Evolutionary conservation across 2,113 vertebrate species (phyloP).

Genomic region (Chroicocephalus ridibundus): DNA sequence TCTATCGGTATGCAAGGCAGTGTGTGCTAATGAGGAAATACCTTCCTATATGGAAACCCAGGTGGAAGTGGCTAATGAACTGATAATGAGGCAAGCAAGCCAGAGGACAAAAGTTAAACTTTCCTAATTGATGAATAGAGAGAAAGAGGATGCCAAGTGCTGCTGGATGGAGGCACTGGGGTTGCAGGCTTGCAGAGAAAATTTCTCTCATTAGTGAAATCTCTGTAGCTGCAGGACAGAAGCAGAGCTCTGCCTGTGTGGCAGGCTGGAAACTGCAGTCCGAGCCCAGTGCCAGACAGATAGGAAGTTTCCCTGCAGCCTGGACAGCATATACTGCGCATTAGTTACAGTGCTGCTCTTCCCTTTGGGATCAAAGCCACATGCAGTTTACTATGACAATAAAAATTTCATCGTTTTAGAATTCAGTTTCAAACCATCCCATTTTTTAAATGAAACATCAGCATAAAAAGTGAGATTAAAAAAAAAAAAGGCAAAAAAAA

Average conservation of each 20-base stretch:
- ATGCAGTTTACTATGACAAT: background rate
- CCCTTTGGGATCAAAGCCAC: slow-evolving; percentile 2
- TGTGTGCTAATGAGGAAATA: slow-evolving; percentile 50
- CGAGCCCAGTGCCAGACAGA: background rate
- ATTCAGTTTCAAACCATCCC: slow-evolving; percentile 13
- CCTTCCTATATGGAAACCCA: slow-evolving; percentile 18
- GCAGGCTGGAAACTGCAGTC: background rate
- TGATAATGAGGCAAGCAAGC: slow-evolving; percentile 54
- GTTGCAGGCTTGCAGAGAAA: background rate
- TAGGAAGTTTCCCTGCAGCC: background rate
- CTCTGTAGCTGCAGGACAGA: slow-evolving; percentile 6
- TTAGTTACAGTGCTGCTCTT: background rate
- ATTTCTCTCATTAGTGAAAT: slow-evolving; percentile 31
- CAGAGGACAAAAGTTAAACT: slow-evolving; percentile 61
- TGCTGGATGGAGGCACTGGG: background rate
- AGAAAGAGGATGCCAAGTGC: background rate
- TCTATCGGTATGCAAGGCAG: background rate
- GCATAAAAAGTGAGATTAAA: background rate
- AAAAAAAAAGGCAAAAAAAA: background rate
- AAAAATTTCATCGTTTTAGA: background rate
- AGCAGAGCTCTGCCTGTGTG: background rate
- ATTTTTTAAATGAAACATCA: slow-evolving; percentile 23
- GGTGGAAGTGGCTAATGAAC: slow-evolving; percentile 54
- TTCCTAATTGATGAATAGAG: slow-evolving; percentile 37
- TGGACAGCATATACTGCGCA: background rate